Conservation (phyloP, 1,140 invertebrate genomes). For the Drosophila parabipectinata region DNA sequence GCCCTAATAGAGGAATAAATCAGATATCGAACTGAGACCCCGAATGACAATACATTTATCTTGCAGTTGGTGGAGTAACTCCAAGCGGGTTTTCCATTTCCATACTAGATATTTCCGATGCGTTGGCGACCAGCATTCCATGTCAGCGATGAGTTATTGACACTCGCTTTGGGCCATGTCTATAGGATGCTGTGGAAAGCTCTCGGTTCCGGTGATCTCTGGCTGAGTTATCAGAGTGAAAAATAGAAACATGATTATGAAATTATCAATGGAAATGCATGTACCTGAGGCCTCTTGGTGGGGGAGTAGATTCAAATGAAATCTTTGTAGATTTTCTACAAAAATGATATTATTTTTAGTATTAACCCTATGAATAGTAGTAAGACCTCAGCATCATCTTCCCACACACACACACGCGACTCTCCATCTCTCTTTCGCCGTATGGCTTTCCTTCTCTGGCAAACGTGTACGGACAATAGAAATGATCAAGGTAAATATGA, state of each 20-base stretch:
- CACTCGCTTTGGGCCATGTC: constrained; percentile 38
- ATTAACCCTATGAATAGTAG: background rate
- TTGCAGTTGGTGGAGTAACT: constrained; percentile 38
- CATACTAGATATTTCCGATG: constrained; percentile 1
- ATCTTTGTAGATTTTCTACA: background rate
- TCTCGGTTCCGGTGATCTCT: constrained; percentile 64
- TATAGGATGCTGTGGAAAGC: constrained; percentile 16
- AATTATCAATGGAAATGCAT: constrained; percentile 60
- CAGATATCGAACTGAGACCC: constrained; percentile 12
- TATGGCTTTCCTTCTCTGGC: constrained; percentile 21
- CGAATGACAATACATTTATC: constrained; percentile 78
- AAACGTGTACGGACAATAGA: constrained; percentile 66
- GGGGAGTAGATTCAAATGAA: background rate
- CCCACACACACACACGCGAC: constrained; percentile 39
- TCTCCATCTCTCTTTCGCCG: constrained; percentile 15
- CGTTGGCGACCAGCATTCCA: constrained; percentile 59
- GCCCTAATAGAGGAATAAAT: constrained; percentile 42
- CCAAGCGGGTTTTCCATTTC: constrained; percentile 34
- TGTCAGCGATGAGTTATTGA: constrained; percentile 69
- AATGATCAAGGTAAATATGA: constrained; percentile 58
- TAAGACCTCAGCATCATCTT: constrained; percentile 13
- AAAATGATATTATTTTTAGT: background rate
- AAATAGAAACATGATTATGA: constrained; percentile 80
- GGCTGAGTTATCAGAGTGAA: constrained; percentile 67
- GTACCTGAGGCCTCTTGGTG: constrained; percentile 19